Base-by-base conservation (phyloP, 64 coral and sea anemone genomes). In the Astreopora myriophthalma region DNA sequence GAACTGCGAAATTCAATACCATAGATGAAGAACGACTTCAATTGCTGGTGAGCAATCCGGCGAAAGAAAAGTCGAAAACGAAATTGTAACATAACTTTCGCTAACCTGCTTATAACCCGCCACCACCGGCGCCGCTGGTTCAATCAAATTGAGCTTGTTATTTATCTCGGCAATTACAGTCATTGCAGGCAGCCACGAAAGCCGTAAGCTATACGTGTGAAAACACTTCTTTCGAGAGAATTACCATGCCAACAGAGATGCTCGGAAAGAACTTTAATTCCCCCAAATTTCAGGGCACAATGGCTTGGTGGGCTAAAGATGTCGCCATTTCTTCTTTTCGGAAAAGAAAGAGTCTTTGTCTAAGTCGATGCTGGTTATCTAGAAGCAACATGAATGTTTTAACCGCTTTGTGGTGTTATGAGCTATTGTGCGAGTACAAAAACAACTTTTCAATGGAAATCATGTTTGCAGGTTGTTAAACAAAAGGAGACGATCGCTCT, bases 181-280 rank as follows among this genome's bases (percentile, higher is more conserved):
- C 17, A 2, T 63, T 31, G 19, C 34, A 25, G n/a, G 12, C 8
- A 63, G 57, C 57, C 52, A 83, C 52, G 20, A 83, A 57, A 39
- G 16, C n/a, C 8, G 6, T 20, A 19, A 9, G 4, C 22, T 23
- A 57, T 83, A 37, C 30, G 75, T 55, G 10, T 3, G 17, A 55
- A 83, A 33, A 61, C 19, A 10, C 31, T 83, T 38, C 23, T 60
- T 30, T 48, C 6, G 27, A 30, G 32, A 24, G 57, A n/a, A 64
- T 83, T 64, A 7, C 79, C 79, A 83, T 83, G 79, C 79, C 79
- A 83, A 83, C 79, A 33, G 33, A 9, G 65, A 20, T 65, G 79
- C 79, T 83, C 20, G 17, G 58, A 83, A 83, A 83, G 57, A 83
- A 63, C 79, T 63, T 83, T 83, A 83, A 83, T 83, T 65, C 51